A percentile compares a stretch with the other conserved stretches of the same genome.
Evolutionary conservation across 2,888 invertebrate species (phyloP).

Genomic region (Caenorhabditis panamensis): DNA sequence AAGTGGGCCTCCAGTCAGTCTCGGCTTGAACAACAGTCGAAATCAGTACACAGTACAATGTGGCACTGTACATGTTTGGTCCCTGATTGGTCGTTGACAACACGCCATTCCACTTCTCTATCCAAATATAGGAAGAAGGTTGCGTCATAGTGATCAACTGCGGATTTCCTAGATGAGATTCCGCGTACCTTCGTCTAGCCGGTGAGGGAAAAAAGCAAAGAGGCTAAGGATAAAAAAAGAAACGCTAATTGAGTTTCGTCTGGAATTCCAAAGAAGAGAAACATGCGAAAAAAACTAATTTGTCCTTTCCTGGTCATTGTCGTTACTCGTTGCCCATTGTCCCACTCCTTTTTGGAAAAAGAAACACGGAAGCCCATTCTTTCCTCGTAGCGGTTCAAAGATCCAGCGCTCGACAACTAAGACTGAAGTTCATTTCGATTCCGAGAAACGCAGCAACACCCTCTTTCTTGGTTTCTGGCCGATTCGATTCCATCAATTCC

Average conservation of each 20-base stretch:
- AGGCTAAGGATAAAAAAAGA: neutral
- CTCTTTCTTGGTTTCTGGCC: neutral
- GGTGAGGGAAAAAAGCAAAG: neutral
- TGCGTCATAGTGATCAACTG: constrained; percentile 17
- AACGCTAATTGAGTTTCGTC: constrained; percentile 29
- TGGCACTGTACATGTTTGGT: constrained; percentile 23
- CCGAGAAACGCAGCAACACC: neutral
- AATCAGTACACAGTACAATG: constrained; percentile 40
- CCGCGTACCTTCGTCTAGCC: neutral
- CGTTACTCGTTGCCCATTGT: neutral
- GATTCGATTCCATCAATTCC: neutral
- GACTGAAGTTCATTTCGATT: neutral
- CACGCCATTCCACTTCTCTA: neutral
- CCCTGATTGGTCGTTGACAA: too few relatives aligned
- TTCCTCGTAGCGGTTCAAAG: constrained; percentile 22
- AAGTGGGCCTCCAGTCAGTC: constrained; percentile 25
- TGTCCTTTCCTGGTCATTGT: neutral
- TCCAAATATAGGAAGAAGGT: constrained; percentile 7
- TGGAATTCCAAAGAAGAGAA: constrained; percentile 25
- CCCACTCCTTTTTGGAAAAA: too few relatives aligned
- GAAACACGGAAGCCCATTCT: neutral
- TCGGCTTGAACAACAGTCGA: constrained; percentile 26
- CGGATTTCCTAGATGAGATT: constrained; percentile 2
- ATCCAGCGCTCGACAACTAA: constrained; percentile 8
- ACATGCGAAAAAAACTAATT: constrained; percentile 21